Base-by-base conservation (phyloP, 2,888 invertebrate species). In the Nebria salina region DNA sequence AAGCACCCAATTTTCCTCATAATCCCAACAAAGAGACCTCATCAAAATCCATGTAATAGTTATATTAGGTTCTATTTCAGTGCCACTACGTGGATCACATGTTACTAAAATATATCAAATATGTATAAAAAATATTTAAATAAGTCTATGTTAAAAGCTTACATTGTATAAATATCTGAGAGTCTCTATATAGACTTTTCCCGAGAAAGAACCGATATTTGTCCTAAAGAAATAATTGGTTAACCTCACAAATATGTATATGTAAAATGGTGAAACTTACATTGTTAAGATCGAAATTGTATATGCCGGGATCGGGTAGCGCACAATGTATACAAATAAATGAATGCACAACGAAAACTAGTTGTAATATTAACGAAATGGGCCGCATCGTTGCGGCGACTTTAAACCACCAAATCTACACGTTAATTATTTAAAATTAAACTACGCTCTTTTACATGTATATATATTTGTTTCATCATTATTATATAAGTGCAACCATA, bases 111-210 rank as follows among this genome's bases (percentile, higher is more conserved):
- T 73, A 82, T 78, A 34, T 34, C 34, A 34, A 34, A 34, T 34
- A 34, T 34, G 34, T 34, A 1, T 34, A 34, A 34, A 34, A 34
- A 34, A 34, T 34, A 34, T 34, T 34, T 34, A 1, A 34, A 1
- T 34, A 34, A 34, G 2, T 34, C 34, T 34, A 34, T 34, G 34
- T 1, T 34, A 20, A 70, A 26, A 64, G 90, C 92, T 92, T 90
- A 95, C 95, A 90, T 88, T 91, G 90, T 77, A 95, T 91, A 86
- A 91, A 93, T 81, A 96, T 91, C 87, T 93, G 92, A 1, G 95
- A 93, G 83, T 92, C 92, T 86, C 93, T 93, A 88, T 93, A 94
- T 85, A 96, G 89, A 91, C 90, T 95, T 91, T 89, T 93, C 13
- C 26, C 75, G 9, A 82, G 70, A 72, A 72, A 74, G 64, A 79